phyloP scores from a whole-genome alignment of 2,797 vertebrate genomes.

The Picus viridis region DNA sequence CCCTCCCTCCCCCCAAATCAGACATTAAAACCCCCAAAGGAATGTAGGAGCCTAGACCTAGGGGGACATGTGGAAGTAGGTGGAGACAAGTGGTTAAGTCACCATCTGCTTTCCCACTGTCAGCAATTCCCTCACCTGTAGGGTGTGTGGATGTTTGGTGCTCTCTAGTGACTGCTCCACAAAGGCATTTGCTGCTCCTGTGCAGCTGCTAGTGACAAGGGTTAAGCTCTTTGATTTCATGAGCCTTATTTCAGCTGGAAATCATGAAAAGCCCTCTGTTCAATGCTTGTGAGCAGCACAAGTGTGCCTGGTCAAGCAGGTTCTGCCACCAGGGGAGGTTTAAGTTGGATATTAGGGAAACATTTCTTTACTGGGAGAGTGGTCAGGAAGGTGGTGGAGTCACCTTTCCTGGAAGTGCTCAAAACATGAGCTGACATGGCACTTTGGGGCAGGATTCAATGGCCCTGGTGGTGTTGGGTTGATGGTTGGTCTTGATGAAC shows the following conservation, averaged over 20 bases:
- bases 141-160: slow-evolving; percentile 29
- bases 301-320: neutral
- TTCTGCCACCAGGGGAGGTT: neutral
- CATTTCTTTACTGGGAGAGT: no score
- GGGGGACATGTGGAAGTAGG: neutral
- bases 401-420: no score
- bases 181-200: neutral
- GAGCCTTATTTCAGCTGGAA: neutral
- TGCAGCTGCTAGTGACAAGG: neutral
- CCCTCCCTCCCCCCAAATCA: fast-evolving
- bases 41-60: neutral
- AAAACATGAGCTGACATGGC: no score
- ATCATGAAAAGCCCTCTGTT: neutral
- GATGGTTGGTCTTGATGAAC: no score
- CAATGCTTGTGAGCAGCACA: neutral
- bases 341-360: no score
- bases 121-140: neutral
- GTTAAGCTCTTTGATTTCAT: neutral
- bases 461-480: no score
- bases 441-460: no score
- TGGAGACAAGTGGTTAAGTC: neutral
- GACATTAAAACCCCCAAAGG: fast-evolving
- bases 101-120: neutral
- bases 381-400: no score
- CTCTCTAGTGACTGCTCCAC: slow-evolving; percentile 52